These are phyloP conservation scores for Chydorus sphaericus DNA, from an alignment of 2,888 invertebrate genomes.

Conservation along the genomic window DNA sequence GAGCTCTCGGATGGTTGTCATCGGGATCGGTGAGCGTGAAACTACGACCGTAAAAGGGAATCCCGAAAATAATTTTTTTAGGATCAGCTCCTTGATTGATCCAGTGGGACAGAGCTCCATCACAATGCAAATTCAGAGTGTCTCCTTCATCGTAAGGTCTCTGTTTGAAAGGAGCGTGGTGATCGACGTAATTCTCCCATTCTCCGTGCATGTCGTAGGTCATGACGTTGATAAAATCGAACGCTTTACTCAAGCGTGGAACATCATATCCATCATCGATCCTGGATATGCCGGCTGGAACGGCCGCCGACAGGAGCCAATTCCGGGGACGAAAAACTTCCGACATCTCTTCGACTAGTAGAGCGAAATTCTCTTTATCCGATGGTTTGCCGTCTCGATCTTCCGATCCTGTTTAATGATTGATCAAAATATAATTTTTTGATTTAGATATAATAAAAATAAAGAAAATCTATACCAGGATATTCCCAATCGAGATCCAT, in stretches of 20 bases:
- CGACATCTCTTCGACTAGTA: constrained; percentile 42
- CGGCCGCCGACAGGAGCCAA: constrained; percentile 40
- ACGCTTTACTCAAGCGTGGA: constrained; percentile 39
- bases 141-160: constrained; percentile 20
- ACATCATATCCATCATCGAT: constrained; percentile 52
- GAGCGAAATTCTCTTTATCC: constrained; percentile 41
- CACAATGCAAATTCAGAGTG: constrained; percentile 12
- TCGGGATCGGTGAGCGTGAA: constrained; percentile 51
- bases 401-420: no score
- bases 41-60: constrained; percentile 75
- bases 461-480: constrained; percentile 40
- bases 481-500: constrained; percentile 93
- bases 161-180: constrained; percentile 36
- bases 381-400: constrained; percentile 32
- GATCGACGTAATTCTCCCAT: constrained; percentile 29
- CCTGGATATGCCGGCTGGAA: constrained; percentile 44
- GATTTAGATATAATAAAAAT: no score
- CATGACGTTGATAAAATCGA: constrained; percentile 52
- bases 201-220: constrained; percentile 45
- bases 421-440: no score
- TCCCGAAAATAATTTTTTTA: constrained; percentile 50
- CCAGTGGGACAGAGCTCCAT: constrained; percentile 39
- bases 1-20: constrained; percentile 50
- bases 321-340: constrained; percentile 42
- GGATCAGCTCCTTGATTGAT: constrained; percentile 46